phyloP scores from a whole-genome alignment of 2,888 invertebrate species.

The Aradus depressus region DNA sequence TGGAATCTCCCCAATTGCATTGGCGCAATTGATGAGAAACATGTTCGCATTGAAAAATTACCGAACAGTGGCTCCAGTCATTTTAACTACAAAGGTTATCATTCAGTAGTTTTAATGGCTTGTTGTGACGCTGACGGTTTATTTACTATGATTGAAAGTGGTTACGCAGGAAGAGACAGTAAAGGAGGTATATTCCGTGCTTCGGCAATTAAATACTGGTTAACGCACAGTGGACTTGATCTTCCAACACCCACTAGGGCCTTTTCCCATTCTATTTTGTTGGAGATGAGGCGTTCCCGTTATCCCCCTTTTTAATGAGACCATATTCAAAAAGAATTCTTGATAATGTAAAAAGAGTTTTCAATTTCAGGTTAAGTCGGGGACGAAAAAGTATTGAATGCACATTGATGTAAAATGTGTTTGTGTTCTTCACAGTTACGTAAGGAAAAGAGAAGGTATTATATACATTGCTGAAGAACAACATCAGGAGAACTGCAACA shows the following conservation, averaged over 20 bases:
- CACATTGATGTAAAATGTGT: too few species aligned
- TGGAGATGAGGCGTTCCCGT: slow-evolving; percentile 29
- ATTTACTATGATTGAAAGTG: slow-evolving; percentile 33
- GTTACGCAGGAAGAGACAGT: slow-evolving; percentile 33
- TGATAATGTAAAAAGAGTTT: slow-evolving; percentile 28
- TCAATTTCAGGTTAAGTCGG: slow-evolving; percentile 29
- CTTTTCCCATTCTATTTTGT: slow-evolving; percentile 26
- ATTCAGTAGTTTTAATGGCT: slow-evolving; percentile 33
- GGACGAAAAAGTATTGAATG: slow-evolving; percentile 25
- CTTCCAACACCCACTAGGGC: background rate
- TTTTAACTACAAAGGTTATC: slow-evolving; percentile 33
- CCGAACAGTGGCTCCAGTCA: slow-evolving; percentile 30
- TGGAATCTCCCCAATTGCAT: slow-evolving; percentile 33
- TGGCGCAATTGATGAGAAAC: slow-evolving; percentile 32
- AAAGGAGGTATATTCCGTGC: slow-evolving; percentile 33
- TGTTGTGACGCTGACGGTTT: slow-evolving; percentile 32
- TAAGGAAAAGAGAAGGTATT: too few species aligned
- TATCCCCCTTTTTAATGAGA: slow-evolving; percentile 29
- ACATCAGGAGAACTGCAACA: too few species aligned
- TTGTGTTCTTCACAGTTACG: too few species aligned
- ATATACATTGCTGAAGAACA: too few species aligned
- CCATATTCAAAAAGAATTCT: slow-evolving; percentile 29
- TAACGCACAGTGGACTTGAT: slow-evolving; percentile 19
- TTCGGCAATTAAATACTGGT: too few species aligned
- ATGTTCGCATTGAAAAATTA: slow-evolving; percentile 29